Evolutionary conservation across 2,797 vertebrate genomes (phyloP).

Genomic region (Esox masquinongy): DNA sequence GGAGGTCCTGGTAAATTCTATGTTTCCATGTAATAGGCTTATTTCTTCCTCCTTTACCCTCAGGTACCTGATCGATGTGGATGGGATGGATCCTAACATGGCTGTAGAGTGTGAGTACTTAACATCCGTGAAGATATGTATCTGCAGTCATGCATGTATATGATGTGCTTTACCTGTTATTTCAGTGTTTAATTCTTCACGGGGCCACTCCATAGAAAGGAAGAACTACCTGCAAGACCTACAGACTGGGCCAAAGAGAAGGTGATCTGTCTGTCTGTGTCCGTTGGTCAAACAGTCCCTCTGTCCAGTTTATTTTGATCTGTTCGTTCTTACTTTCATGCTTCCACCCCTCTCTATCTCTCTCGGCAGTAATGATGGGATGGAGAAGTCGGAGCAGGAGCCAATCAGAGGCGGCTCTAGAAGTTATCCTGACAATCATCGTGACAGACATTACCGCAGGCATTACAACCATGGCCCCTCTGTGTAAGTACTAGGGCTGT

Average conservation of each 20-base stretch:
- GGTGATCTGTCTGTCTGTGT: slow-evolving; percentile 44
- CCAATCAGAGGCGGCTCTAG: slow-evolving; percentile 47
- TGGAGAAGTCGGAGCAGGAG: slow-evolving; percentile 59
- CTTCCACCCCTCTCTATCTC: background rate
- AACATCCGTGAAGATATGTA: background rate
- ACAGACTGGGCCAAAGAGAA: slow-evolving; percentile 60
- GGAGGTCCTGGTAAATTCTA: background rate
- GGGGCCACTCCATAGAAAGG: slow-evolving; percentile 73
- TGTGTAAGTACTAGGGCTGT: background rate
- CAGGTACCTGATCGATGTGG: slow-evolving; percentile 79
- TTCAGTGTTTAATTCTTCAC: slow-evolving; percentile 72
- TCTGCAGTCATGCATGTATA: background rate
- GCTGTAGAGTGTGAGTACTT: slow-evolving; percentile 61
- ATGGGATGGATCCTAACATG: slow-evolving; percentile 65
- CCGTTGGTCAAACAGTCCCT: background rate
- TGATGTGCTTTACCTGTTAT: background rate
- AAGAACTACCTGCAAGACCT: slow-evolving; percentile 75
- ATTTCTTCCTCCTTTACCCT: slow-evolving; percentile 16
- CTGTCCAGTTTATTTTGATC: background rate
- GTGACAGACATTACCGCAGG: background rate
- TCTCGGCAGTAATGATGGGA: slow-evolving; percentile 64
- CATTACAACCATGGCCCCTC: background rate
- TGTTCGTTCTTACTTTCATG: background rate
- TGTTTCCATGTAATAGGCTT: background rate
- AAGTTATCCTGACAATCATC: background rate